A percentile compares a stretch with the other conserved stretches of the same genome.
phyloP scores from a whole-genome alignment of 92 coral and sea anemone species.

The Zoanthus sociatus region DNA sequence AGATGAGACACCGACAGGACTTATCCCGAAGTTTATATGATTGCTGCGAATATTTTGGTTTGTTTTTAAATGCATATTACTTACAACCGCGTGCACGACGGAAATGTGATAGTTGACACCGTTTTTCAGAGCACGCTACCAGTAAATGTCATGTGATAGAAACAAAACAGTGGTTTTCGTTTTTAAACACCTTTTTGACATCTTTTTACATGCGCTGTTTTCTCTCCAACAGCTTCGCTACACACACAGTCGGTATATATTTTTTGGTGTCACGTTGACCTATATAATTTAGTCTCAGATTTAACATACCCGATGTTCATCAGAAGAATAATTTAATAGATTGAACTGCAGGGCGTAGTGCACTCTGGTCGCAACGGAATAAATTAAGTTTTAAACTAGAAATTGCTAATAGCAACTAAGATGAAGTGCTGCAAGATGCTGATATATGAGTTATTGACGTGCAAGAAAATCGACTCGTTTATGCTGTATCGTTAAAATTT shows the following conservation, averaged over 20 bases:
- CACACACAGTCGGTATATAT: slow-evolving; percentile 5
- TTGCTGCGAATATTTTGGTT: slow-evolving; percentile 24
- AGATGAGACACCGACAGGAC: slow-evolving; percentile 13
- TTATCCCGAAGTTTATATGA: slow-evolving; percentile 26
- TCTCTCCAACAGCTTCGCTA: slow-evolving; percentile 6
- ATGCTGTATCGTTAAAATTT: not conserved
- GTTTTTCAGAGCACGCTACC: not conserved
- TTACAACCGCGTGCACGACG: slow-evolving; percentile 28
- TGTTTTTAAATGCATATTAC: slow-evolving; percentile 25
- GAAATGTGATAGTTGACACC: not conserved
- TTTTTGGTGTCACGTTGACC: slow-evolving; percentile 6
- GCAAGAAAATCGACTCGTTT: not conserved
- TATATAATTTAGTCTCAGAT: slow-evolving; percentile 1
- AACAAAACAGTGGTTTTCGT: slow-evolving; percentile 4
- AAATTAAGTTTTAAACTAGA: not conserved
- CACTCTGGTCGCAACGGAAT: not conserved
- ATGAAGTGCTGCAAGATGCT: not conserved
- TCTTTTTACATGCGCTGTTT: slow-evolving; percentile 1
- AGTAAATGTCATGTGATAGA: slow-evolving; percentile 14
- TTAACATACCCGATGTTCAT: slow-evolving; percentile 2
- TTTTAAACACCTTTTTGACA: slow-evolving; percentile 2
- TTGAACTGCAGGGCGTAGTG: not conserved
- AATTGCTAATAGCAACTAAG: not conserved
- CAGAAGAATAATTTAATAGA: not conserved
- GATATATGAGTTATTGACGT: not conserved